Conservation (phyloP, 2,113 vertebrate species). For the Oenanthe melanoleuca region DNA sequence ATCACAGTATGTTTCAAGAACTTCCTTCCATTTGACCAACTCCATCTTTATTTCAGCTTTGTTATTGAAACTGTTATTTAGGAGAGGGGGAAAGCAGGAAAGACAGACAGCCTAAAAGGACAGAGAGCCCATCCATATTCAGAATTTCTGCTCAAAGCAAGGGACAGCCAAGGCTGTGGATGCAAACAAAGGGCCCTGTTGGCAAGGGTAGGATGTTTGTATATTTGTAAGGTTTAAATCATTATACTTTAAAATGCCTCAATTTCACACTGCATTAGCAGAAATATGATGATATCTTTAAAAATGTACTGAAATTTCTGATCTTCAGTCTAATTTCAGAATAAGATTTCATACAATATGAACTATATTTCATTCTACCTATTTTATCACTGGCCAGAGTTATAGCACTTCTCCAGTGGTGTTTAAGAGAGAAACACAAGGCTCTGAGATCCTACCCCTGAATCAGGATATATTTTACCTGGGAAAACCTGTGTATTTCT, state of each 20-base stretch:
- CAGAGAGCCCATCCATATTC: background rate
- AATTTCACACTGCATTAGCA: background rate
- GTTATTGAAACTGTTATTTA: conserved; percentile 41
- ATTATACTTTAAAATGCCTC: background rate
- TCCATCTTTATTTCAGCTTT: background rate
- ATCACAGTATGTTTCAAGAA: conserved; percentile 47
- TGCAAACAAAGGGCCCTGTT: background rate
- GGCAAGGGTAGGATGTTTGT: background rate
- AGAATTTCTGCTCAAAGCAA: background rate
- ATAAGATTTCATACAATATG: background rate
- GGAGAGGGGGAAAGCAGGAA: background rate
- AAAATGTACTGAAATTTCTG: background rate
- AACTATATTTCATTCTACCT: background rate
- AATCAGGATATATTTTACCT: background rate
- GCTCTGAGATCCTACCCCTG: background rate
- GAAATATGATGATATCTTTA: background rate
- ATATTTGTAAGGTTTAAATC: background rate
- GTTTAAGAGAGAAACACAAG: background rate
- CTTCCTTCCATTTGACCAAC: conserved; percentile 40
- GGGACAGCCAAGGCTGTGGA: background rate
- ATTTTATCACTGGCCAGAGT: background rate
- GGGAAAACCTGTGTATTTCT: background rate
- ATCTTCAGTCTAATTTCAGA: background rate
- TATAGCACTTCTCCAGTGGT: background rate
- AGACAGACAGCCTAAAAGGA: background rate